Conservation (phyloP, 2,797 vertebrate genomes). For the Columba guinea region DNA sequence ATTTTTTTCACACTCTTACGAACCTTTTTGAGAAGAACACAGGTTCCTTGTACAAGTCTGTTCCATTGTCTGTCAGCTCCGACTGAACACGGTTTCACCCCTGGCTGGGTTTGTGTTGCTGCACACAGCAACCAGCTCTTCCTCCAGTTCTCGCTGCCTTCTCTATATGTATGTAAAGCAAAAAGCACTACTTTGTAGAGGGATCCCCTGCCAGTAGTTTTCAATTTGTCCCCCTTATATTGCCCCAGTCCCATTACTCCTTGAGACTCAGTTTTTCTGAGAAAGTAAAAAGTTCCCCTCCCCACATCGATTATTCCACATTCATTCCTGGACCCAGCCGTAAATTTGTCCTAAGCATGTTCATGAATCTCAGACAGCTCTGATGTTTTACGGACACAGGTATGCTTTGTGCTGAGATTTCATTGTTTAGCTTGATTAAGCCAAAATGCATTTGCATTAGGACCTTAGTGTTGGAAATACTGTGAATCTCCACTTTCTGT, state of each 20-base stretch:
- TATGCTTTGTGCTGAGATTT: neutral
- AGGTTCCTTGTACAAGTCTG: neutral
- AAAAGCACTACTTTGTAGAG: neutral
- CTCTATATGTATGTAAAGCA: neutral
- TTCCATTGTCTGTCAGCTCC: fast-evolving
- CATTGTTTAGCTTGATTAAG: neutral
- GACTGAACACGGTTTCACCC: fast-evolving
- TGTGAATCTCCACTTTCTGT: neutral
- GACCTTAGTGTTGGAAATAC: neutral
- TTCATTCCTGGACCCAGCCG: neutral
- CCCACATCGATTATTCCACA: neutral
- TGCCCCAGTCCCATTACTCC: neutral
- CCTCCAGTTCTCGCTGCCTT: neutral
- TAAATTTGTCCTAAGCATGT: neutral
- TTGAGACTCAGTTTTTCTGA: neutral
- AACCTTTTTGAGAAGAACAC: neutral
- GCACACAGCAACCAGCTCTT: fast-evolving
- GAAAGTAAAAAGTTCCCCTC: neutral
- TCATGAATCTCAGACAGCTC: neutral
- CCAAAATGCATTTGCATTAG: neutral
- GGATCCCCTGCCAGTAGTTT: neutral
- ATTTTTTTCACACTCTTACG: neutral
- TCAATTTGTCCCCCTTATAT: neutral
- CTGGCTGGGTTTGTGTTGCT: neutral
- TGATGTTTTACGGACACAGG: neutral